phyloP scores from a whole-genome alignment of 2,797 vertebrate species.

The Neoniphon sammara region DNA sequence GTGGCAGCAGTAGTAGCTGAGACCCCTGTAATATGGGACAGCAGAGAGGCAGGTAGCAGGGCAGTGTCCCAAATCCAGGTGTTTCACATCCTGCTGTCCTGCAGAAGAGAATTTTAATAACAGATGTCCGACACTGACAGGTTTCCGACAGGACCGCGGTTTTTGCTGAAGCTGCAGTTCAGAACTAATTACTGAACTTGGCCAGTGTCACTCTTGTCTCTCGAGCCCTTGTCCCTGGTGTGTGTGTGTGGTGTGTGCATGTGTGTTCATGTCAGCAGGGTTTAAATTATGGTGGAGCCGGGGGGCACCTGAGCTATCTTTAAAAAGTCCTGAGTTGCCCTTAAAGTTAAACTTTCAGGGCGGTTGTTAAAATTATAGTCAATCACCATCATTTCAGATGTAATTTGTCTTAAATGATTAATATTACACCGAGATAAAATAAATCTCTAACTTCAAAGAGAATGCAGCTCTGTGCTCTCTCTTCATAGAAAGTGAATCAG shows the following conservation, averaged over 20 bases:
- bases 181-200: constrained; percentile 75
- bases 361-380: constrained; percentile 20
- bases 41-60: constrained; percentile 32
- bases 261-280: constrained; percentile 9
- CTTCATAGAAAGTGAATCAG: background rate
- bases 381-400: background rate
- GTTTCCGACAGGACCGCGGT: constrained; percentile 55
- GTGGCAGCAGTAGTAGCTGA: constrained; percentile 42
- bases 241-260: constrained; percentile 23
- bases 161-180: constrained; percentile 76
- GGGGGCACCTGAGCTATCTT: constrained; percentile 2
- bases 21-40: constrained; percentile 60
- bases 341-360: constrained; percentile 6
- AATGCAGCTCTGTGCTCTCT: background rate
- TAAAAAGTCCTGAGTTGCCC: background rate
- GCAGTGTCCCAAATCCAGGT: constrained; percentile 60
- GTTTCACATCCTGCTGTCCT: constrained; percentile 55
- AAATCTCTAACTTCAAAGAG: background rate
- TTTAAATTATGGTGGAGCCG: background rate
- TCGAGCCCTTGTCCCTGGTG: constrained; percentile 27
- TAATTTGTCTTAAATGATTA: too few relatives aligned
- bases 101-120: constrained; percentile 58
- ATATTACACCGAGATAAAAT: too few relatives aligned
- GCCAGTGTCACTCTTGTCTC: constrained; percentile 62
- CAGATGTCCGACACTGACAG: constrained; percentile 68